Evolutionary conservation across 2,113 vertebrate species (phyloP).

Genomic region (Amphiprion percula): DNA sequence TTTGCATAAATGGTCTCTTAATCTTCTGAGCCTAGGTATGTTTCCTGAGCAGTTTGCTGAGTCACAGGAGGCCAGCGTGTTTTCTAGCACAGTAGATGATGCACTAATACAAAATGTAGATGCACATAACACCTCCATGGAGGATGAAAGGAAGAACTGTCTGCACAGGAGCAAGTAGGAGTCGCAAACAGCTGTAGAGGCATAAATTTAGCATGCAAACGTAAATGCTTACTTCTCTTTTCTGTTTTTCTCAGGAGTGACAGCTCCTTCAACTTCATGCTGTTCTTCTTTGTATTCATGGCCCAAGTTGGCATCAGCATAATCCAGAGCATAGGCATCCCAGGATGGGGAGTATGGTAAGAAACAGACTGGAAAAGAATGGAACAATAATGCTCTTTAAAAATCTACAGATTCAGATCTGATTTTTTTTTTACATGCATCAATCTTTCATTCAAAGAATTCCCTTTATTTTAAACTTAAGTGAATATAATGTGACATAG

Average conservation of each 20-base stretch:
- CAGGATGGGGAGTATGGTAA: slow-evolving; percentile 99
- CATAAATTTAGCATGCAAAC: not conserved
- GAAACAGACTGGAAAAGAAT: slow-evolving; percentile 45
- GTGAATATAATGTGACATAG: not conserved
- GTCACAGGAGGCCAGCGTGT: not conserved
- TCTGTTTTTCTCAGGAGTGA: slow-evolving; percentile 86
- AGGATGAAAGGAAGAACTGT: not conserved
- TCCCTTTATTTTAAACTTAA: not conserved
- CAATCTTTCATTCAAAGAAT: not conserved
- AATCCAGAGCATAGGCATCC: slow-evolving; percentile 96
- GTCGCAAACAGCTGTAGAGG: not conserved
- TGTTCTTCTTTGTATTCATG: slow-evolving; percentile 99
- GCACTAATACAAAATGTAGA: not conserved
- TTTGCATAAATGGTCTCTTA: not conserved
- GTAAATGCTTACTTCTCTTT: slow-evolving; percentile 2
- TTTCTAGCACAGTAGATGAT: not conserved
- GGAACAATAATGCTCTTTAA: not conserved
- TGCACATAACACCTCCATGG: not conserved
- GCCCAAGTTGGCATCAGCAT: slow-evolving; percentile 96
- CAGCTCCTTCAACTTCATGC: slow-evolving; percentile 99
- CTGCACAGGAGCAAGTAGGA: not conserved
- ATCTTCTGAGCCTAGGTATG: not conserved
- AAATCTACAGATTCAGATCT: too few species aligned
- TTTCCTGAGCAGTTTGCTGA: not conserved
- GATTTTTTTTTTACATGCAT: too few species aligned